Evolutionary conservation across 2,888 invertebrate genomes (phyloP).

Genomic region (Pachycephus smyrnensis): DNA sequence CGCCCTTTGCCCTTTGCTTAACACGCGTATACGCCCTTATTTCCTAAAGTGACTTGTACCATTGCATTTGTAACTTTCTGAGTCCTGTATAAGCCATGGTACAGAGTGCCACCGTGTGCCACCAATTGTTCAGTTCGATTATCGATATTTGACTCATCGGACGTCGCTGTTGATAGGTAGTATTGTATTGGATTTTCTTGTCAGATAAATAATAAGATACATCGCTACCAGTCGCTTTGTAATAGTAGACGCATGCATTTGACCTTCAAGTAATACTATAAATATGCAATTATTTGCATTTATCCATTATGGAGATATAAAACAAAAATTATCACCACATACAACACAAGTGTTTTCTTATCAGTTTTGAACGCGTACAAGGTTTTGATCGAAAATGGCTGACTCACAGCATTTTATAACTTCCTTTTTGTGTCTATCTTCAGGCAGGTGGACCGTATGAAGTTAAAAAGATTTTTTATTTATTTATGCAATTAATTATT

Average conservation of each 20-base stretch:
- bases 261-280: background rate
- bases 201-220: background rate
- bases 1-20: background rate
- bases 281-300: background rate
- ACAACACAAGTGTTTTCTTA: background rate
- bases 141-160: background rate
- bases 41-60: background rate
- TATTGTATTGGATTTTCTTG: background rate
- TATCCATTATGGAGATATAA: background rate
- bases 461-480: no score
- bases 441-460: no score
- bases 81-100: background rate
- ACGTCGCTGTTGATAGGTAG: background rate
- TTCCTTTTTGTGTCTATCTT: no score
- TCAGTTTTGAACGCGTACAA: no score
- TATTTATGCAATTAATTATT: background rate
- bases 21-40: background rate
- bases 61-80: background rate
- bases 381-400: no score
- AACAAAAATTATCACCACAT: background rate
- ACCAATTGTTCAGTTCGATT: background rate
- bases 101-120: background rate
- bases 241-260: background rate
- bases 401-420: no score
- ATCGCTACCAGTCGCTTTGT: background rate